Evolutionary conservation across 2,113 vertebrate genomes (phyloP), one percentile per base, ranked within the genome.

Genomic region (Aramus guarauna): DNA sequence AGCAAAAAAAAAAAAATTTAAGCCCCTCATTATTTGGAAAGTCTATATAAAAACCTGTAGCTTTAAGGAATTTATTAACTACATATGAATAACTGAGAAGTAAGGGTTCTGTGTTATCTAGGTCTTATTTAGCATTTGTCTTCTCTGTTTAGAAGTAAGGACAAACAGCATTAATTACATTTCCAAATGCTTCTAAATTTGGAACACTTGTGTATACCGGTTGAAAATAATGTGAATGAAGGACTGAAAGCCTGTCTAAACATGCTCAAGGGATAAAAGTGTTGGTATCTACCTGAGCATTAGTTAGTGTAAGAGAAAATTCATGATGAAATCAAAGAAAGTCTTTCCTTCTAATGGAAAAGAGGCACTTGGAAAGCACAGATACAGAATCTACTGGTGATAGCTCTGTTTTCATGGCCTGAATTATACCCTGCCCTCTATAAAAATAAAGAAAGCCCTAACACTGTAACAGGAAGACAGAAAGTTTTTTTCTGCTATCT

Each of bases 121-220:
- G 56, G 26, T 71, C 50, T 76, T 90, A 76, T 67, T 90, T 68
- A 87, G 23, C n/a, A 83, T 74, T 63, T 94, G 39, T 86, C 41
- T 88, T 87, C 58, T 91, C 41, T 87, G 48, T 75, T 84, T 69
- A 66, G 66, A 81, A 71, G 56, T 64, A 79, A 91, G 73, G 58
- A 68, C 22, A 79, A 92, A 17, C 32, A 91, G 8, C 24, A 79
- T 90, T 85, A 79, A 85, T 69, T 89, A 50, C 12, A 47, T 78
- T 92, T 95, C 58, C 32, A 85, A 90, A 73, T 58, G 71, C 64
- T 81, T 92, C 88, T 92, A 60, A 88, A 77, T 88, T 77, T 93
- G 55, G 63, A 94, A 36, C 11, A n/a, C 29, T 67, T 85, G 41
- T 45, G n/a, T 77, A n/a, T 37, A n/a, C 6, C 5, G 2, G 29